Base-by-base conservation (phyloP, 2,888 invertebrate genomes). In the Scaptomyza parva region DNA sequence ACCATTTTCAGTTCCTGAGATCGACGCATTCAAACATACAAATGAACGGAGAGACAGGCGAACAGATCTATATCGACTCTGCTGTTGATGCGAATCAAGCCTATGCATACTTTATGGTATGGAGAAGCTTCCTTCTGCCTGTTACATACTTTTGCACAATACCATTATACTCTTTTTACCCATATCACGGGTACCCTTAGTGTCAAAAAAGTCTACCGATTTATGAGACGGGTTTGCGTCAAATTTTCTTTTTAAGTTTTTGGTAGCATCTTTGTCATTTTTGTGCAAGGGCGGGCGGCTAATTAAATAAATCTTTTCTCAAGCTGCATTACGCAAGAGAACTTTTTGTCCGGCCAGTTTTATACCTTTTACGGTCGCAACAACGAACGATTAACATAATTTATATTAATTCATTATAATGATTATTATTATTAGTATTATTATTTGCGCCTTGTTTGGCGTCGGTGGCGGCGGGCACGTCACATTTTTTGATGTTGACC, bases 371-470 rank as follows among this genome's bases (percentile, higher is more conserved):
- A 58, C 69, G 84, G 63, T 24, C 17, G 17, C 37, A 37, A 37
- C 37, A 52, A 48, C n/a, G n/a, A n/a, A n/a, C 54, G 70, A 84
- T 84, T 82, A 78, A 61, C 82, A 82, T 82, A 84, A 82, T 76
- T 71, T 73, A 74, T 70, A 78, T 78, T 76, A 84, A 76, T 84
- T 70, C 71, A 74, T 37, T 68, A 66, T 68, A 69, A 76, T 76
- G 69, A 76, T 77, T 75, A 75, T 79, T 71, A 65, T 68, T 62
- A n/a, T n/a, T n/a, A n/a, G n/a, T n/a, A 53, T 67, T 65, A 70
- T 70, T 75, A 53, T 67, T 67, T 64, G 65, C 44, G 70, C 73
- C 73, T 81, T 78, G 65, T 80, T 80, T 79, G 43, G 72, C n/a
- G n/a, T n/a, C n/a, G n/a, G n/a, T n/a, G n/a, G n/a, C n/a, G n/a